phyloP scores from a whole-genome alignment of 1,140 invertebrate species.

The Drosophila arizonae region DNA sequence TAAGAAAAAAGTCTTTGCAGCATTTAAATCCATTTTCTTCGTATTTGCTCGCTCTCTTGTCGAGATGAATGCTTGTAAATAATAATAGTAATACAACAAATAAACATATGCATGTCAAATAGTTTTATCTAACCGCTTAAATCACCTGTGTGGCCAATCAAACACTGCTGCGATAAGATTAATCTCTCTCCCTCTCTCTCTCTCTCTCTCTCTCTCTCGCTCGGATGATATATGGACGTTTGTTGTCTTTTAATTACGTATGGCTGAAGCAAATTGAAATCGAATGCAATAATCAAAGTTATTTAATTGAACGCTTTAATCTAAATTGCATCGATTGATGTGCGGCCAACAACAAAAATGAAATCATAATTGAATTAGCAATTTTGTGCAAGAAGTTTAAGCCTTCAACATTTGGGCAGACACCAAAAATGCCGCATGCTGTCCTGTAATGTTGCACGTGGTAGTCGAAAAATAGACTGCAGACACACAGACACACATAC shows the following conservation, averaged over 20 bases:
- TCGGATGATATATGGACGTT: background rate
- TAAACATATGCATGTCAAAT: background rate
- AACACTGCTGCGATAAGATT: constrained; percentile 19
- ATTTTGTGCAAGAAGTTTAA: constrained; percentile 73
- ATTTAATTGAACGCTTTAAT: background rate
- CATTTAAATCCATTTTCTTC: background rate
- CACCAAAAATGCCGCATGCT: constrained; percentile 76
- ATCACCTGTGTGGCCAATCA: background rate
- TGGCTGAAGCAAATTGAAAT: background rate
- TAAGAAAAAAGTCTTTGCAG: too few relatives aligned
- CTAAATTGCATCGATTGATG: background rate
- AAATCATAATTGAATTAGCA: constrained; percentile 45
- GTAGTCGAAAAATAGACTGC: constrained; percentile 65
- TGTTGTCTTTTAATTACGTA: background rate
- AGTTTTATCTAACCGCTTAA: constrained; percentile 4
- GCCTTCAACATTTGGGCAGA: constrained; percentile 64
- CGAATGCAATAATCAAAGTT: background rate
- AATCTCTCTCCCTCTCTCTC: background rate
- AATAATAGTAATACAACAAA: background rate
- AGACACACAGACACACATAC: constrained; percentile 42
- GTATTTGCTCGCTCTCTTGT: too few relatives aligned
- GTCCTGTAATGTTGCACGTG: constrained; percentile 69
- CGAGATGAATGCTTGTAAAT: background rate
- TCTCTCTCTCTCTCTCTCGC: too few relatives aligned
- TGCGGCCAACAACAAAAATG: constrained; percentile 19